Conservation (phyloP, 37 sponge, comb jelly and placozoan species). For the Cliona cf. orientalis region DNA sequence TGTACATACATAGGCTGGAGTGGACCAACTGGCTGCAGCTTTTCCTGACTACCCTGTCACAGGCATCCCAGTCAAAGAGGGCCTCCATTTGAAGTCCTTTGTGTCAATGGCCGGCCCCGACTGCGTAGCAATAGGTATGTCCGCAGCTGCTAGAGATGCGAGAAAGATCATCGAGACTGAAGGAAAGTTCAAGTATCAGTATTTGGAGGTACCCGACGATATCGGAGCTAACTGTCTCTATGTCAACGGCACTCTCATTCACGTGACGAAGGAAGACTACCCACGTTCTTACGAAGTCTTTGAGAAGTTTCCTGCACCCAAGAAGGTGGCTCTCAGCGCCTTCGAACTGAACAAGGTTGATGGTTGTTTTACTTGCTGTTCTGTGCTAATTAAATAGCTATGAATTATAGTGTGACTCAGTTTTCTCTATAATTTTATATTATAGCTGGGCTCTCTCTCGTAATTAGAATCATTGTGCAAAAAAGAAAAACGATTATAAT, state of each 20-base stretch:
- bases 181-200: constrained; percentile 47
- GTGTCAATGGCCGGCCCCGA: constrained; percentile 82
- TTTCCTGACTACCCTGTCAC: constrained; percentile 69
- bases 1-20: constrained; percentile 50
- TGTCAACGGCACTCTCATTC: constrained; percentile 66
- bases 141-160: constrained; percentile 36
- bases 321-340: constrained; percentile 41
- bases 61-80: constrained; percentile 42
- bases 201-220: constrained; percentile 56
- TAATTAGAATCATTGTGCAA: background rate
- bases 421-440: background rate
- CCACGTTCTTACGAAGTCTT: constrained; percentile 41
- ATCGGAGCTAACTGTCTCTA: constrained; percentile 80
- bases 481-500: background rate
- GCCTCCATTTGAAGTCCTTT: constrained; percentile 82
- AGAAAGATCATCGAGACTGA: constrained; percentile 29
- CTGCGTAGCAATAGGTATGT: constrained; percentile 66
- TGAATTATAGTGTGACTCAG: background rate
- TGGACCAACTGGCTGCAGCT: constrained; percentile 42
- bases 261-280: constrained; percentile 30
- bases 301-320: constrained; percentile 32
- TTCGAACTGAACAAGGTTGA: constrained; percentile 72
- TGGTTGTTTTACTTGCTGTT: constrained; percentile 79
- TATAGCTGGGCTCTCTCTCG: too few relatives aligned
- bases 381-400: constrained; percentile 48